Base-by-base conservation (phyloP, 1,140 invertebrate genomes). In the Aradophagus sp. region DNA sequence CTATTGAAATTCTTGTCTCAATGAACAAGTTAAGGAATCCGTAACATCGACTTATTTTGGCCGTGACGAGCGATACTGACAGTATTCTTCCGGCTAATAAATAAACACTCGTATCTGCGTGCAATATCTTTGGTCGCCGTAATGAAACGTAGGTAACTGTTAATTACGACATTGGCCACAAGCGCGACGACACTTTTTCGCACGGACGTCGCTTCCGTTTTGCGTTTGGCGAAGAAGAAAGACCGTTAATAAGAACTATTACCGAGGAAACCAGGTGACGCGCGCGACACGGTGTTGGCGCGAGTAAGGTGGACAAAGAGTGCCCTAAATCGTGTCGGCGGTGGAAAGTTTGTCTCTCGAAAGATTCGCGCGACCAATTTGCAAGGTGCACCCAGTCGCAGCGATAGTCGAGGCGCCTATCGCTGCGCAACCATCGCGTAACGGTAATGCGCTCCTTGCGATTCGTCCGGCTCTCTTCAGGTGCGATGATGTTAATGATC, bases 321-420 rank as follows among this genome's bases (percentile, higher is more conserved):
- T 67, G 62, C 71, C 65, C 75, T 79, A 77, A 81, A 80, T 82
- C 77, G 71, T 67, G 47, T 61, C 61, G 63, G 70, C 59, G 68
- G 61, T 67, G 55, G 59, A 73, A 77, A 77, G 52, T 81, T 80
- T 80, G 78, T 80, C 76, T 79, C 56, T 27, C 48, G 59, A 75
- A 45, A 42, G 73, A 67, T 65, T 72, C 70, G 71, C 65, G 62
- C 53, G 62, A 73, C 79, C 80, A 84, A 85, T 84, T 85, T 85
- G 84, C 82, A 84, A 84, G 82, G 84, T 85, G 84, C 80, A 84
- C 71, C 77, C 73, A 74, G 68, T 79, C 79, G 77, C 82, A 83
- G 77, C 82, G 83, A 84, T 84, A 84, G 83, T 83, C 81, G 81
- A 80, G 80, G 74, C 78, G 76, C 81, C 78, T 85, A 84, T 83